Conservation (phyloP, 2,113 vertebrate genomes). For the Oenanthe oenanthe region DNA sequence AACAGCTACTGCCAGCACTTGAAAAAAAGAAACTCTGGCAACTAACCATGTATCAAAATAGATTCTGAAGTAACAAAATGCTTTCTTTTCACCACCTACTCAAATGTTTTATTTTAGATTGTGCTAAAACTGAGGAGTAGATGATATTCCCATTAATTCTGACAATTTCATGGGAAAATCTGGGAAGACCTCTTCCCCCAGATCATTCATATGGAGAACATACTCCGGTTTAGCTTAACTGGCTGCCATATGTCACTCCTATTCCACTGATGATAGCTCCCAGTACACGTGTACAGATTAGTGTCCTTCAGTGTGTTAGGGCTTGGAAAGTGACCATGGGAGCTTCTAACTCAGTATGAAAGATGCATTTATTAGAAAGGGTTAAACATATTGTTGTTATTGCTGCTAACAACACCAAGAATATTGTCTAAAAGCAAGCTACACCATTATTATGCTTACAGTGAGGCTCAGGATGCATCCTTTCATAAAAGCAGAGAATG, state of each 20-base stretch:
- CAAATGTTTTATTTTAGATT: slow-evolving; percentile 23
- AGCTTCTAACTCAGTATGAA: background rate
- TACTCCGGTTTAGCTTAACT: background rate
- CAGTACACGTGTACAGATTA: background rate
- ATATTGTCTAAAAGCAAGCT: background rate
- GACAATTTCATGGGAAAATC: slow-evolving; percentile 22
- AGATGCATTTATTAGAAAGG: background rate
- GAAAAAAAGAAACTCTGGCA: slow-evolving; percentile 30
- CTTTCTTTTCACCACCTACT: slow-evolving; percentile 26
- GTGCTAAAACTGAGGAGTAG: background rate
- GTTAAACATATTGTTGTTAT: background rate
- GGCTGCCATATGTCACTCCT: background rate
- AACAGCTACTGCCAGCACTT: background rate
- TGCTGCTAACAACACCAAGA: background rate
- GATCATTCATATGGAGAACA: background rate
- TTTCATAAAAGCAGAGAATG: background rate
- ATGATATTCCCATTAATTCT: slow-evolving; percentile 37
- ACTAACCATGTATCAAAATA: slow-evolving; percentile 32
- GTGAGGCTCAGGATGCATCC: background rate
- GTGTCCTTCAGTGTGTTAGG: background rate
- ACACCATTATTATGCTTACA: fast-evolving
- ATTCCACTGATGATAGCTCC: background rate
- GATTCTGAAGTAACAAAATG: slow-evolving; percentile 20
- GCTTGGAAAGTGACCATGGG: background rate
- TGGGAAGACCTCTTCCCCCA: background rate